These are phyloP conservation scores for Homarus americanus DNA, from an alignment of 1,140 invertebrate species.

Conservation along the genomic window DNA sequence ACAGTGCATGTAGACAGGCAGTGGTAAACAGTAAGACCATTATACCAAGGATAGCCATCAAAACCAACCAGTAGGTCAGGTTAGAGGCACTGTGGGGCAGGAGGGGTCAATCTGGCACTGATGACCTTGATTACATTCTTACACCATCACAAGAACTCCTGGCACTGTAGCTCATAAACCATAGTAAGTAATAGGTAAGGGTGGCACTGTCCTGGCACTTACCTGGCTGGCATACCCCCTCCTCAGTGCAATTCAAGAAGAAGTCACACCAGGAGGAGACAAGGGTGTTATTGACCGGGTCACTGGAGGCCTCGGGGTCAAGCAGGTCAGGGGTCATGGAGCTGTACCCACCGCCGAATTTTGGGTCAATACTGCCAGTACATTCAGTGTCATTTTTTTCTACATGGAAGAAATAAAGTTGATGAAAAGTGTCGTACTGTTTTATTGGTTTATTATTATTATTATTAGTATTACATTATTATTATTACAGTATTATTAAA, in stretches of 20 bases:
- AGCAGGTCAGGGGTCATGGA: too few species aligned
- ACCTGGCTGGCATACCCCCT: neutral
- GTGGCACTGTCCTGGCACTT: too few species aligned
- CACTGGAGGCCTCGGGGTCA: neutral
- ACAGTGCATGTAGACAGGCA: too few species aligned
- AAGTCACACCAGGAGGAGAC: slow-evolving; percentile 52
- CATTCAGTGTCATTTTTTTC: neutral
- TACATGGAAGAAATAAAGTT: neutral
- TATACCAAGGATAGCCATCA: too few species aligned
- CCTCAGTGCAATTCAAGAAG: neutral
- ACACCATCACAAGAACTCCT: neutral
- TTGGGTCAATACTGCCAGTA: slow-evolving; percentile 38
- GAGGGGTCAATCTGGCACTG: too few species aligned
- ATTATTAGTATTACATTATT: too few species aligned
- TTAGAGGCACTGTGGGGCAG: too few species aligned
- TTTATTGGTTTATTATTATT: too few species aligned
- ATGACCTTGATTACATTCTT: neutral
- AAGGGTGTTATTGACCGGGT: neutral
- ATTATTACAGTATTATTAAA: too few species aligned
- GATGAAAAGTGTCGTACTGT: neutral
- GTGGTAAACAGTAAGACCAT: too few species aligned
- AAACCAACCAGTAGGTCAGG: too few species aligned
- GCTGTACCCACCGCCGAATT: slow-evolving; percentile 20
- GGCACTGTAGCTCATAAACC: neutral
- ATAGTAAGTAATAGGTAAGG: neutral